Conservation (phyloP, 2,888 invertebrate species). For the Harmothoe impar region DNA sequence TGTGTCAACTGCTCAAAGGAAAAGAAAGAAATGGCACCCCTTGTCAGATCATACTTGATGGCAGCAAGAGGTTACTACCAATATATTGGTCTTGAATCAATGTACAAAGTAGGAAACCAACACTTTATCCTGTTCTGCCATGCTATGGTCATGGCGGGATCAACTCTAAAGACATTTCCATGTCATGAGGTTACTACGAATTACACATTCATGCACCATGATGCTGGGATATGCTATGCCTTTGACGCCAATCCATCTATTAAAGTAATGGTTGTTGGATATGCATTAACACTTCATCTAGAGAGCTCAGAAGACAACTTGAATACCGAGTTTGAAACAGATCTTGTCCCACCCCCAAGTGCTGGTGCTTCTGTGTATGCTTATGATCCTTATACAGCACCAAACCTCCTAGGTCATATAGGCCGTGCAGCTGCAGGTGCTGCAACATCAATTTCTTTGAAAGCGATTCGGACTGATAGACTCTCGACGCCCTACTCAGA, state of each 20-base stretch:
- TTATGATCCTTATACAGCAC: background rate
- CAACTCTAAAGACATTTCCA: no score
- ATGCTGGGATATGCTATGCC: no score
- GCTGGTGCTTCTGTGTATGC: background rate
- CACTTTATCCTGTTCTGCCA: no score
- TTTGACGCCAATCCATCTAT: background rate
- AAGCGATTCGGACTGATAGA: background rate
- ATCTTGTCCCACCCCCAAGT: background rate
- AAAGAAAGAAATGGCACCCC: no score
- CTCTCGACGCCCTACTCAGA: conserved; percentile 7
- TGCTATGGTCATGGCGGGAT: no score
- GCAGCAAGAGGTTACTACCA: no score
- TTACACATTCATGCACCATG: no score
- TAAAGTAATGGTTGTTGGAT: background rate
- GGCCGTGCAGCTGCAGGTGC: background rate
- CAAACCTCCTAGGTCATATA: background rate
- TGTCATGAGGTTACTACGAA: no score
- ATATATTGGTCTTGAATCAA: no score
- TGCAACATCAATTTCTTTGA: background rate
- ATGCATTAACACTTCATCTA: background rate
- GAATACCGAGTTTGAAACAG: background rate
- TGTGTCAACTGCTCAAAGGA: no score
- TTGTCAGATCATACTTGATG: no score
- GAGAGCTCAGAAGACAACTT: background rate
- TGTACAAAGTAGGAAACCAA: no score